Percentiles rank a stretch among this genome's conserved stretches.
phyloP scores from a whole-genome alignment of 2,888 invertebrate genomes.

The Synergus laeviventris region DNA sequence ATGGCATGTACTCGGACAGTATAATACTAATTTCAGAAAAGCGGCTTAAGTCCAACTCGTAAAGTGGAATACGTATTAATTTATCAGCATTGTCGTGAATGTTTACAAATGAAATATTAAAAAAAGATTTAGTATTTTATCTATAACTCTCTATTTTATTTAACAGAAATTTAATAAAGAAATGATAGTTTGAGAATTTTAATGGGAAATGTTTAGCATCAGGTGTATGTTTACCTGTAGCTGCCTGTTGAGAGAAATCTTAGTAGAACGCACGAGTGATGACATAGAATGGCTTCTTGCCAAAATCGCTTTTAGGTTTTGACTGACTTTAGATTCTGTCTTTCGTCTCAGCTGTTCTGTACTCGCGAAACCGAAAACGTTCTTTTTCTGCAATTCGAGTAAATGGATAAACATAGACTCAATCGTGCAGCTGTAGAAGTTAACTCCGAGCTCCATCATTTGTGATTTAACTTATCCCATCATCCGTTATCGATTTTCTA shows the following conservation, averaged over 20 bases:
- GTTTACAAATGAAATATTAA: not conserved
- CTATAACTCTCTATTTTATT: not conserved
- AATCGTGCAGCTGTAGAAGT: slow-evolving; percentile 34
- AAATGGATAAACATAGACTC: slow-evolving; percentile 38
- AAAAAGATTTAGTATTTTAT: not conserved
- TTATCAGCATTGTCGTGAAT: not conserved
- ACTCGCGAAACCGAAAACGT: slow-evolving; percentile 41
- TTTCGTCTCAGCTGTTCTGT: slow-evolving; percentile 41
- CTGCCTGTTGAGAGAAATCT: slow-evolving; percentile 53
- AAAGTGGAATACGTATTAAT: not conserved
- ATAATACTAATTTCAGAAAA: not conserved
- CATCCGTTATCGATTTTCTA: not conserved
- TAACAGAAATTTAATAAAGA: not conserved
- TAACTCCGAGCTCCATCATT: not conserved
- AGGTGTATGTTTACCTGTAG: slow-evolving; percentile 64
- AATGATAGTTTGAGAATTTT: slow-evolving; percentile 42
- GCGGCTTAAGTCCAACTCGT: not conserved
- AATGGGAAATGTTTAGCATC: slow-evolving; percentile 59
- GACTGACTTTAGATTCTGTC: slow-evolving; percentile 44
- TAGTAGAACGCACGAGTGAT: slow-evolving; percentile 55
- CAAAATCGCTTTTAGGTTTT: slow-evolving; percentile 60
- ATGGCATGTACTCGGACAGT: slow-evolving; percentile 2
- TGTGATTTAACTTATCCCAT: not conserved
- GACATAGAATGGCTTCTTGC: slow-evolving; percentile 63
- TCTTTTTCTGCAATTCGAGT: slow-evolving; percentile 28